Evolutionary conservation across 2,888 invertebrate species (phyloP).

Genomic region (Pristionchus maxplancki): DNA sequence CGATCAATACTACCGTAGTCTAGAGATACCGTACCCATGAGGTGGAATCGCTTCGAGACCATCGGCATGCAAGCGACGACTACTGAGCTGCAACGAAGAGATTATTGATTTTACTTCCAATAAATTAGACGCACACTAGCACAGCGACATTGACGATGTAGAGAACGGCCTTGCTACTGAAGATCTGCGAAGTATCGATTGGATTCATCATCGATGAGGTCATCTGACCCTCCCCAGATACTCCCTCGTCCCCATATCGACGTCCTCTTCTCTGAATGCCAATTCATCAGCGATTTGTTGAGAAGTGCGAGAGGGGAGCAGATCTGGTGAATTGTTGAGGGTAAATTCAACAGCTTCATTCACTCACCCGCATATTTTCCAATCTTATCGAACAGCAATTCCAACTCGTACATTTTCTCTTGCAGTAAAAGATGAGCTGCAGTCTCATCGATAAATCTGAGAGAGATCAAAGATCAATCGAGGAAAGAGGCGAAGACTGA

Average conservation of each 20-base stretch:
- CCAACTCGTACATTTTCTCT: conserved; percentile 42
- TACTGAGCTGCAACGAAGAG: neutral
- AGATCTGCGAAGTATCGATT: neutral
- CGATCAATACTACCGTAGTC: neutral
- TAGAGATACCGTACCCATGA: neutral
- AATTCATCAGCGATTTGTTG: conserved; percentile 40
- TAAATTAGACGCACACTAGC: neutral
- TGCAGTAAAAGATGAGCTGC: conserved; percentile 35
- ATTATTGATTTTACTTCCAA: neutral
- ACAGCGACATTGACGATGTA: conserved; percentile 25
- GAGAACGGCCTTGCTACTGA: neutral
- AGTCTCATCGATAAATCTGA: conserved; percentile 32
- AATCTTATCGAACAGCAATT: conserved; percentile 13
- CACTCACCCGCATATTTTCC: neutral
- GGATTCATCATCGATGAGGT: neutral
- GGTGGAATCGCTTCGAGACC: conserved; percentile 8
- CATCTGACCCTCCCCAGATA: neutral
- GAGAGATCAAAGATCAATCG: conserved; percentile 45
- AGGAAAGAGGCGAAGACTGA: neutral
- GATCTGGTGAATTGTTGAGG: neutral
- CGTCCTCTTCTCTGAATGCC: conserved; percentile 39
- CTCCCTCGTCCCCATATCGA: conserved; percentile 11
- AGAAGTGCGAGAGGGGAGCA: neutral
- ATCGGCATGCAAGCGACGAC: neutral
- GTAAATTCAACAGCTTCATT: neutral